phyloP scores from a whole-genome alignment of 2,888 invertebrate species.

The Scelioninae gen. 1 region DNA sequence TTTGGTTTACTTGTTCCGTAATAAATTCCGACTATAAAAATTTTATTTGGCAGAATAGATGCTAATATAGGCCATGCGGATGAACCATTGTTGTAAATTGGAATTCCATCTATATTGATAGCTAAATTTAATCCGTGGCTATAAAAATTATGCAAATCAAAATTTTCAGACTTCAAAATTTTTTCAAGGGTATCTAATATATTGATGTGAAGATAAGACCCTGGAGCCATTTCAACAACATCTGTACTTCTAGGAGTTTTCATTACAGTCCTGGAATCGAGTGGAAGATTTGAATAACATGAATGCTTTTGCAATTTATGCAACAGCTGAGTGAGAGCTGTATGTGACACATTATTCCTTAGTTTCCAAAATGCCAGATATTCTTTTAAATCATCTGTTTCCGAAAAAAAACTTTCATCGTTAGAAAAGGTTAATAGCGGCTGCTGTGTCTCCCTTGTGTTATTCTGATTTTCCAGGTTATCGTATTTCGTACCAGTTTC shows the following conservation, averaged over 20 bases:
- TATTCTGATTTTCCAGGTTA: too few relatives aligned
- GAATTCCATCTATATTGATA: constrained; percentile 22
- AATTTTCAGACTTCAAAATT: constrained; percentile 3
- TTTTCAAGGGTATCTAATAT: neutral
- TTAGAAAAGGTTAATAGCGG: too few relatives aligned
- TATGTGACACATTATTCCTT: neutral
- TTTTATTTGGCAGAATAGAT: neutral
- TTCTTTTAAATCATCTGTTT: neutral
- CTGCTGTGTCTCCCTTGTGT: too few relatives aligned
- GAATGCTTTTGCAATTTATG: neutral
- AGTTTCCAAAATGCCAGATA: constrained; percentile 1
- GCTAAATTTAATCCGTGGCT: neutral
- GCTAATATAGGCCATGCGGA: constrained; percentile 29
- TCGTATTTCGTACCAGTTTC: too few relatives aligned
- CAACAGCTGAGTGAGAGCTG: neutral
- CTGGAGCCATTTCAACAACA: neutral
- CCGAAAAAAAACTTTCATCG: neutral
- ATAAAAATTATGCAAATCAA: neutral
- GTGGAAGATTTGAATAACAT: neutral
- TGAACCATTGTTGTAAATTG: constrained; percentile 3
- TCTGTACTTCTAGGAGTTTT: neutral
- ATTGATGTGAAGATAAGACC: constrained; percentile 4
- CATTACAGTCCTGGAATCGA: neutral
- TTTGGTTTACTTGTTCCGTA: constrained; percentile 20
- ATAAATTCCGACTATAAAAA: constrained; percentile 14